Conservation (phyloP, 2,113 vertebrate species). For the Eudyptes chrysolophus region DNA sequence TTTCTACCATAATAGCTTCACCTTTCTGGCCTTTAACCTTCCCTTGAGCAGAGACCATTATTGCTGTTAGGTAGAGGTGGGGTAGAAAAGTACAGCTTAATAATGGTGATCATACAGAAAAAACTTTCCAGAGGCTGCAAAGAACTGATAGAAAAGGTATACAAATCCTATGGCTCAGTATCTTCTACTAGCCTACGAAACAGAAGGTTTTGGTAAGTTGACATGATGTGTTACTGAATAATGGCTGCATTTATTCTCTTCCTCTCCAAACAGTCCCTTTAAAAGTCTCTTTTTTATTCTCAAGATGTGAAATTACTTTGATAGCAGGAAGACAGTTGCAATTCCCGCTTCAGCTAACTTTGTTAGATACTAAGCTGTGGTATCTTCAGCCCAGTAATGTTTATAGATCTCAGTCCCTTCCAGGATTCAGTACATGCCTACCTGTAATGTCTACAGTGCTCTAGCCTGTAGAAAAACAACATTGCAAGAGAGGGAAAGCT, state of each 20-base stretch:
- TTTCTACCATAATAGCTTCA: not conserved
- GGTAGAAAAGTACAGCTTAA: not conserved
- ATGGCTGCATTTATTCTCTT: not conserved
- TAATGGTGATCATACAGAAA: not conserved
- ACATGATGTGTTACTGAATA: not conserved
- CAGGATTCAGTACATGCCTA: not conserved
- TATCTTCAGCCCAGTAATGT: not conserved
- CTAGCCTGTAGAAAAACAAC: not conserved
- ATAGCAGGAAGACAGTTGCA: not conserved
- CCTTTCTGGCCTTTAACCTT: not conserved
- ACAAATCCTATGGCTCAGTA: not conserved
- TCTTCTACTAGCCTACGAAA: not conserved
- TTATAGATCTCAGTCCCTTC: not conserved
- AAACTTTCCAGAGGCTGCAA: not conserved
- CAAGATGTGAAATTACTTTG: not conserved
- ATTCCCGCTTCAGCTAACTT: not conserved
- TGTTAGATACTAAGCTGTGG: not conserved
- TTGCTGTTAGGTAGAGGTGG: not conserved
- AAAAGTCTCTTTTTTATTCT: not conserved
- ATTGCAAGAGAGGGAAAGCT: not conserved
- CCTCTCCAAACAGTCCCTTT: not conserved
- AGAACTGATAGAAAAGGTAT: not conserved
- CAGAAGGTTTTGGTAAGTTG: not conserved
- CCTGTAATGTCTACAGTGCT: not conserved
- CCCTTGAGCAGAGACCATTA: not conserved